Evolutionary conservation across 2,888 invertebrate species (phyloP), one percentile per base, ranked within the genome.

Genomic region (Pterostichus niger): DNA sequence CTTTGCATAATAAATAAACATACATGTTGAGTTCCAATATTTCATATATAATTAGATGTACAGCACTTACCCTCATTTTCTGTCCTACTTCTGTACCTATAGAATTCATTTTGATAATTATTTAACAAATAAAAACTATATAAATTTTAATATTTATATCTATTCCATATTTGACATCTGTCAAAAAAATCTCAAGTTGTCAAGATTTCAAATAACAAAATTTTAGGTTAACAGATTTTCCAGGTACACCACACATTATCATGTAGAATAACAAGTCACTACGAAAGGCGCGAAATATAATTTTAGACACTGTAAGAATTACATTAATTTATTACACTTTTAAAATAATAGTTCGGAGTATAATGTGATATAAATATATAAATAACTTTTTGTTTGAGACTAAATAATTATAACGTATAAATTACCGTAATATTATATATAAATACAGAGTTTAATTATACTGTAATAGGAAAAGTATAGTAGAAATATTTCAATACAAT

Each of bases 51-150:
- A 71, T 6, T 68, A 83, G 68, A 84, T n/a, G 17, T 40, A 44
- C 17, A 44, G 11, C 5, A 90, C 92, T 93, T 92, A 96, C 96
- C 91, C 96, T 92, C 92, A 96, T 95, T 91, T 96, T 96, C 89
- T 96, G 95, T 9, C 96, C 96, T 86, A 96, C 96, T 92, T 96
- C 96, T 86, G 95, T 94, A 86, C 96, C 96, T 88, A 95, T 93
- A 87, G 93, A 94, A 87, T 95, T 95, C 96, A 96, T 96, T 88
- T 89, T 88, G 40, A 54, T 73, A 61, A 15, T 52, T 68, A 80
- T 17, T 35, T 59, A 78, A 17, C 6, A 59, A 44, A 44, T 78
- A 59, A 61, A 0, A 31, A 52, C 13, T 71, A 2, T 24, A 75
- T 71, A 71, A 44, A 71, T 75, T 75, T 15, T 2, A 49, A 13